These are phyloP conservation scores for Amiota mariae DNA, from an alignment of 2,888 invertebrate genomes.

Conservation along the genomic window DNA sequence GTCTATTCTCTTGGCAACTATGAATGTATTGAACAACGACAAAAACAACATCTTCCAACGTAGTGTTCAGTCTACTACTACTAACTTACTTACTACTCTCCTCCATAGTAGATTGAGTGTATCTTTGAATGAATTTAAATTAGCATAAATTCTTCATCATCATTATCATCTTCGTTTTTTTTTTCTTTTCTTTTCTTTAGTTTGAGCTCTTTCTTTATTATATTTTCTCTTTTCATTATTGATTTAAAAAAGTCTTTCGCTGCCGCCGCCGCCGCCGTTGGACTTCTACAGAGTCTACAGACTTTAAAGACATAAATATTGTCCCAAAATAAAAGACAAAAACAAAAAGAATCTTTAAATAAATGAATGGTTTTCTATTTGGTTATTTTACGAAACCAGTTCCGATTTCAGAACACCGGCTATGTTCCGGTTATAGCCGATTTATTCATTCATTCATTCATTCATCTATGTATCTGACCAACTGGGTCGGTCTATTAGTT, in stretches of 20 bases:
- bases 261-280: neutral
- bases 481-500: slow-evolving; percentile 35
- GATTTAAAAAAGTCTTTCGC: slow-evolving; percentile 23
- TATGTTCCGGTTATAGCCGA: slow-evolving; percentile 38
- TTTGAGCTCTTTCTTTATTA: slow-evolving; percentile 21
- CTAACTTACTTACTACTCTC: too few relatives aligned
- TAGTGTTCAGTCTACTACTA: too few relatives aligned
- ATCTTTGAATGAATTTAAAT: slow-evolving; percentile 65
- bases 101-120: neutral
- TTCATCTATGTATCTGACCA: neutral
- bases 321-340: neutral
- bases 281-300: neutral
- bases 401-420: slow-evolving; percentile 57
- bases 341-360: neutral
- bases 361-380: neutral
- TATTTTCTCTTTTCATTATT: slow-evolving; percentile 25
- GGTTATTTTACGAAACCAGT: slow-evolving; percentile 55
- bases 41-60: too few relatives aligned
- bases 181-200: slow-evolving; percentile 33
- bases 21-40: too few relatives aligned
- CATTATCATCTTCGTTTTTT: neutral
- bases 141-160: slow-evolving; percentile 52
- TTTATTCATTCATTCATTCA: slow-evolving; percentile 11
- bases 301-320: neutral
- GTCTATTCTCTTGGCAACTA: too few relatives aligned